Base-by-base conservation (phyloP, 2,797 vertebrate species). In the Falco rusticolus region DNA sequence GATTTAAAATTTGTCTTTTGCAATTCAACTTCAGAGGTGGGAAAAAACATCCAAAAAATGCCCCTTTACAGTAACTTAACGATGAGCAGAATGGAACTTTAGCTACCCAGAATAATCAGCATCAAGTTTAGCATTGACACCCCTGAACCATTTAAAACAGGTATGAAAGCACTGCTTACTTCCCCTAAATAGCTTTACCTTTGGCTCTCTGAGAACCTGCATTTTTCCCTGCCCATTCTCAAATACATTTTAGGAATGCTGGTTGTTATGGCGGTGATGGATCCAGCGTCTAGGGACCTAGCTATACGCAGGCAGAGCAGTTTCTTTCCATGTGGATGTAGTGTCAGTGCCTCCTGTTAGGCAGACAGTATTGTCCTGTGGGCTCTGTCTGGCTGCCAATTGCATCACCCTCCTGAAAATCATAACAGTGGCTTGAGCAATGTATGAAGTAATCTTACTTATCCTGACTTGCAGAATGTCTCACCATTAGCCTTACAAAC, bases 341-440 rank as follows among this genome's bases (percentile, higher is more conserved):
- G 59, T 12, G 34, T 71, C 48, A 29, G 16, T 61, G 84, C 29
- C 56, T 92, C 48, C 63, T 65, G 29, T 43, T 59, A 43, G 39
- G 74, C 81, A 80, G 77, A 76, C 54, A 10, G 39, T 33, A 4
- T 54, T 77, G 75, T 88, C 59, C 50, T 54, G 48, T 60, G 74
- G 37, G 31, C n/a, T 76, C 59, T 61, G 60, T 70, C 48, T 87
- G 71, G 41, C 78, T 95, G 84, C 68, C 89, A 51, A 1, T 84
- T 97, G 86, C 88, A 84, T 88, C 86, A 89, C 37, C 50, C 47
- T 91, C 22, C 57, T 71, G 21, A 8, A 68, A 75, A 41, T 89
- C 68, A 9, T 66, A 83, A 70, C 18, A 64, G 48, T 24, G 25
- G 83, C 92, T 94, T 96, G 87, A 94, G 94, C 92, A 93, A 94